A percentile compares a stretch with the other conserved stretches of the same genome.
Evolutionary conservation across 2,888 invertebrate species (phyloP).

Genomic region (Lithodes maja): DNA sequence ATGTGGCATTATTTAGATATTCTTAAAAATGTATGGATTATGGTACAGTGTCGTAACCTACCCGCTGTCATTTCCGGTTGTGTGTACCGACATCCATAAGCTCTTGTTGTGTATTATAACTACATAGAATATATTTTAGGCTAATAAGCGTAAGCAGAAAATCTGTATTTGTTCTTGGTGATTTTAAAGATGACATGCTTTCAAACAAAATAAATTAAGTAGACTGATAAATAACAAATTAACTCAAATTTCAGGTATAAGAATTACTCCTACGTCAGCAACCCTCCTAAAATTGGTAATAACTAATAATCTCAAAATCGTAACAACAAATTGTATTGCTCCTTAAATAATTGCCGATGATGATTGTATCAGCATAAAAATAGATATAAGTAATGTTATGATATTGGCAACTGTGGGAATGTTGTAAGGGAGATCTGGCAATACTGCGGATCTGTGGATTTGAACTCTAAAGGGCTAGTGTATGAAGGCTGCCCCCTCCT

Average conservation of each 20-base stretch:
- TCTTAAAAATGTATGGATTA: not conserved
- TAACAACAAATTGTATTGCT: not conserved
- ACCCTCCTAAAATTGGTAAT: not conserved
- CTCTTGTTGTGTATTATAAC: not conserved
- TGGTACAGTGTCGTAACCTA: not conserved
- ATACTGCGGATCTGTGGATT: too few species aligned
- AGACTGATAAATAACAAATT: not conserved
- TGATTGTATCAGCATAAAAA: not conserved
- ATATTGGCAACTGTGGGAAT: too few species aligned
- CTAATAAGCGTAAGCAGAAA: not conserved
- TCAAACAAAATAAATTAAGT: not conserved
- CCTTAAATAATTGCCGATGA: not conserved
- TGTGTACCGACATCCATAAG: constrained; percentile 6
- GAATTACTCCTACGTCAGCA: not conserved
- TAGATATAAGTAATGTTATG: not conserved
- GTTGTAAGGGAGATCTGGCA: too few species aligned
- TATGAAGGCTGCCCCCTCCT: too few species aligned
- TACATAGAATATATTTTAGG: constrained; percentile 6
- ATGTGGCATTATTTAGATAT: not conserved
- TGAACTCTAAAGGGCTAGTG: too few species aligned
- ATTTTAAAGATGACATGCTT: not conserved
- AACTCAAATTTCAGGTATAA: not conserved
- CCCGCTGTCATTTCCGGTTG: not conserved
- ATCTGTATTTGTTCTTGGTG: not conserved
- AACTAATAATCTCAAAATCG: not conserved